phyloP scores from a whole-genome alignment of 2,113 vertebrate species.

The Tachycineta bicolor region DNA sequence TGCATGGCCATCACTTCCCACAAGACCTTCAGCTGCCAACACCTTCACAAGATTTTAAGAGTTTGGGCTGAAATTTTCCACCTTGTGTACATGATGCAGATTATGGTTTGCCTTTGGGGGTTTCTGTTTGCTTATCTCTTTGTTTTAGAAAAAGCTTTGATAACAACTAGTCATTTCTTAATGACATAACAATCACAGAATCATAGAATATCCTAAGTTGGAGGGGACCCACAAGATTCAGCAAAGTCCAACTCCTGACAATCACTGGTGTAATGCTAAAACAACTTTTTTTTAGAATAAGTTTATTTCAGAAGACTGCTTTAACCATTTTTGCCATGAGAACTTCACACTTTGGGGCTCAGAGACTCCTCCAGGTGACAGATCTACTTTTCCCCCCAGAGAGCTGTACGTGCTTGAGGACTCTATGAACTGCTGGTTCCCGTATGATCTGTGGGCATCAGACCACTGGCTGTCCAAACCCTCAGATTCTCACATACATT shows the following conservation, averaged over 20 bases:
- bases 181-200: background rate
- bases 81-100: fast-evolving
- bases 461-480: background rate
- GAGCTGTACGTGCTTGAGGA: background rate
- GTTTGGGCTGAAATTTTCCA: conserved; percentile 2
- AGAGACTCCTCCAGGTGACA: background rate
- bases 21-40: background rate
- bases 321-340: background rate
- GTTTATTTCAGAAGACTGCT: background rate
- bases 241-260: background rate
- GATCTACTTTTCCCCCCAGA: background rate
- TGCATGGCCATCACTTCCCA: background rate
- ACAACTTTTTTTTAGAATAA: background rate
- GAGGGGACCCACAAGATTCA: background rate
- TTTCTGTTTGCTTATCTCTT: background rate
- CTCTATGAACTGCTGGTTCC: background rate
- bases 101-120: background rate
- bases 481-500: fast-evolving
- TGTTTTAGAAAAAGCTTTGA: background rate
- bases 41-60: background rate
- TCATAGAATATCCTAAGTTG: background rate
- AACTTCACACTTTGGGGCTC: background rate
- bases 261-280: background rate
- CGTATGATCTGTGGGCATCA: too few species aligned
- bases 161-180: background rate